phyloP scores from a whole-genome alignment of 1,140 invertebrate species.

The Drosophila pachea region DNA sequence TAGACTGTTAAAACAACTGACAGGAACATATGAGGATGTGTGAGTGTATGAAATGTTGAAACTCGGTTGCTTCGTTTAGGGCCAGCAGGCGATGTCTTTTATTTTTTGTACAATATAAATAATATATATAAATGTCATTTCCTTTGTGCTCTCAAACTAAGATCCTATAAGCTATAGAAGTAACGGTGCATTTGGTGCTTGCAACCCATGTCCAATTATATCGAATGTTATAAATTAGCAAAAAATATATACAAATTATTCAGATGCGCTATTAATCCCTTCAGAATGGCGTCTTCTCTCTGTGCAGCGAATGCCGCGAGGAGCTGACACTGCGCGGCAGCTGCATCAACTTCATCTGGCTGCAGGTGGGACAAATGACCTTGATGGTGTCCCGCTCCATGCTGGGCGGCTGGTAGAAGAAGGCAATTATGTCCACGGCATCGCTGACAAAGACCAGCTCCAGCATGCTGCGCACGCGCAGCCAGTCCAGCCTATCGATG shows the following conservation, averaged over 20 bases:
- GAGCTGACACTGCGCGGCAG: slow-evolving; percentile 63
- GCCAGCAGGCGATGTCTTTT: slow-evolving; percentile 36
- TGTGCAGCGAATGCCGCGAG: slow-evolving; percentile 57
- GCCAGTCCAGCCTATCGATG: slow-evolving; percentile 83
- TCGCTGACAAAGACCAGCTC: slow-evolving; percentile 80
- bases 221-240: slow-evolving; percentile 38
- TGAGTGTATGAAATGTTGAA: neutral
- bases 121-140: slow-evolving; percentile 50
- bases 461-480: slow-evolving; percentile 80
- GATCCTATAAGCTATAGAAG: slow-evolving; percentile 53
- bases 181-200: slow-evolving; percentile 64
- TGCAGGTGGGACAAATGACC: slow-evolving; percentile 63
- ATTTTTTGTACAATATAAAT: slow-evolving; percentile 41
- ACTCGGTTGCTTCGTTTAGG: slow-evolving; percentile 20
- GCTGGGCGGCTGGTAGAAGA: slow-evolving; percentile 77
- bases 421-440: slow-evolving; percentile 80
- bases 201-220: slow-evolving; percentile 41
- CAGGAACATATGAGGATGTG: neutral
- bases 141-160: slow-evolving; percentile 29
- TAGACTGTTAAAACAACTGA: neutral
- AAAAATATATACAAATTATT: slow-evolving; percentile 17
- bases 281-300: slow-evolving; percentile 66
- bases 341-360: slow-evolving; percentile 64
- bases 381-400: slow-evolving; percentile 59
- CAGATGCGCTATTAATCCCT: neutral